Conservation (phyloP, 2,888 invertebrate genomes). For the Amiota communis region DNA sequence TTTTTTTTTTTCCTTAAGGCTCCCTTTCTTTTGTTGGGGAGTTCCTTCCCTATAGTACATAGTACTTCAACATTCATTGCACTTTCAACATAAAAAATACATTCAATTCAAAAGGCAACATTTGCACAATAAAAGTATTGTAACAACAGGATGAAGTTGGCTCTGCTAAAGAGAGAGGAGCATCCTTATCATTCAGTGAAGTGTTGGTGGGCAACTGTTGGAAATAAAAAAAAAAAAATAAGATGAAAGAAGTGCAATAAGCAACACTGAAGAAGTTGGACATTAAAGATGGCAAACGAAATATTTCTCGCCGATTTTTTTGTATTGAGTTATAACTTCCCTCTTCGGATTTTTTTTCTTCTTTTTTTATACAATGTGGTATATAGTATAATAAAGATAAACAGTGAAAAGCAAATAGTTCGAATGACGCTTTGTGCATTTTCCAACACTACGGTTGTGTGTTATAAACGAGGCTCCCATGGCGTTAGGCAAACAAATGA, state of each 20-base stretch:
- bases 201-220: not conserved
- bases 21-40: not conserved
- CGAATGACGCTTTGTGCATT: not conserved
- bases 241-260: conserved; percentile 6
- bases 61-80: conserved; percentile 23
- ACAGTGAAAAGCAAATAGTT: conserved; percentile 26
- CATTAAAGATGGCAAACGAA: conserved; percentile 18
- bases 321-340: not conserved
- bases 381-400: conserved; percentile 17
- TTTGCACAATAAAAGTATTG: not conserved
- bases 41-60: not conserved
- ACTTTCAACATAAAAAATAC: conserved; percentile 6
- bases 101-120: conserved; percentile 21
- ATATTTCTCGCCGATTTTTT: not conserved
- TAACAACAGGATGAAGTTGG: conserved; percentile 1
- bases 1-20: not conserved
- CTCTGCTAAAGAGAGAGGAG: not conserved
- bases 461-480: not conserved
- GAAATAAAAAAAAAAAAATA: no score
- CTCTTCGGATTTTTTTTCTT: not conserved
- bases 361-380: not conserved
- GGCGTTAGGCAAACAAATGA: not conserved
- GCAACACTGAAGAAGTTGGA: conserved; percentile 12
- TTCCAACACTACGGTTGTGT: conserved; percentile 2
- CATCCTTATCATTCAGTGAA: not conserved